These are phyloP conservation scores for Aphidius colemani DNA, from an alignment of 2,888 invertebrate species.

Conservation along the genomic window DNA sequence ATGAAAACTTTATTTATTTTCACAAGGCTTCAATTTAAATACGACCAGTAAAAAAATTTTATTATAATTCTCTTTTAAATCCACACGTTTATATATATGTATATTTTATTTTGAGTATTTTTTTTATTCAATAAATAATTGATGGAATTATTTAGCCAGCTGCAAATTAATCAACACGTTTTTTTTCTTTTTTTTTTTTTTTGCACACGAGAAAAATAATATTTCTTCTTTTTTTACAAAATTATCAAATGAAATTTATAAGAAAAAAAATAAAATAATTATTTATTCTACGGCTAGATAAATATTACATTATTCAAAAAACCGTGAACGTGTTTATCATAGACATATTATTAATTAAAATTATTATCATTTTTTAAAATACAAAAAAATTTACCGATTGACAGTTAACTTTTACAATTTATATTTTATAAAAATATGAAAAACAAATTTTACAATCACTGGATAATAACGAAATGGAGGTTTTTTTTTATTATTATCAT, in stretches of 20 bases:
- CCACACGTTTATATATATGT: too few relatives aligned
- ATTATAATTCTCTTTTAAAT: neutral
- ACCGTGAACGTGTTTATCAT: neutral
- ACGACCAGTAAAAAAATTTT: neutral
- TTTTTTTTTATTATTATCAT: too few relatives aligned
- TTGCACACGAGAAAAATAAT: too few relatives aligned
- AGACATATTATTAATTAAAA: conserved; percentile 7
- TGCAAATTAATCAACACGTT: too few relatives aligned
- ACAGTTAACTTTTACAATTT: conserved; percentile 9
- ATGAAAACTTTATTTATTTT: conserved; percentile 31
- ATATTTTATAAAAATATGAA: conserved; percentile 43
- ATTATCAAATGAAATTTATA: neutral
- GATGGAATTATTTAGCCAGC: too few relatives aligned
- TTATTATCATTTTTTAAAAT: conserved; percentile 1
- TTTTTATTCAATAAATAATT: too few relatives aligned
- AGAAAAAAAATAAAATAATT: conserved; percentile 12
- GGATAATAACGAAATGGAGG: conserved; percentile 28
- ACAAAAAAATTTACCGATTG: conserved; percentile 12
- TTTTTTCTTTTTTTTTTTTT: too few relatives aligned
- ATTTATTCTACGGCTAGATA: neutral
- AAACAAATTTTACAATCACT: conserved; percentile 46
- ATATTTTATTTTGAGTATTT: too few relatives aligned
- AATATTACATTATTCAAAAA: neutral
- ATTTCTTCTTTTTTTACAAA: neutral
- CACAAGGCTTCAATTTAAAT: neutral